Percentiles rank a stretch among this genome's conserved stretches.
These are phyloP conservation scores for Probaryconus sp. DNA, from an alignment of 1,140 invertebrate genomes.

Conservation along the genomic window DNA sequence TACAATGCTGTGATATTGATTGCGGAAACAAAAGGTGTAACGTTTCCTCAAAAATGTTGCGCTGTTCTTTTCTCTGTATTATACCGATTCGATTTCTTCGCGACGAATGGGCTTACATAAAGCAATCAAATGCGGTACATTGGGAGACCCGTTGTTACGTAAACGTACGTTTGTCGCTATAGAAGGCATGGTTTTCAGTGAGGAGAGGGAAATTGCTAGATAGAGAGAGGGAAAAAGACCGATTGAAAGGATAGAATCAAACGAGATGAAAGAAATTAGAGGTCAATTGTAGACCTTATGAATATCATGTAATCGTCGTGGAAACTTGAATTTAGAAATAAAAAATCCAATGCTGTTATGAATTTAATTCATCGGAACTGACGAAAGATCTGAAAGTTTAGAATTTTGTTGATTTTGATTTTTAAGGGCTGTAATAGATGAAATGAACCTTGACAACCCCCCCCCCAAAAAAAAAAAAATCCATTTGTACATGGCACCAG, in stretches of 20 bases:
- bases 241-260: no score
- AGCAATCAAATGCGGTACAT: conserved; percentile 39
- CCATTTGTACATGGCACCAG: no score
- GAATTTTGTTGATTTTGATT: no score
- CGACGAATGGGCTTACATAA: conserved; percentile 25
- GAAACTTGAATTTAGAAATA: no score
- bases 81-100: conserved; percentile 20
- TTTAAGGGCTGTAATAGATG: no score
- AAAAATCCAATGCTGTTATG: no score
- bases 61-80: conserved; percentile 11
- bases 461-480: no score
- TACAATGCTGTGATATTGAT: conserved; percentile 22
- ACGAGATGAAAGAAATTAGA: conserved; percentile 30
- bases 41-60: conserved; percentile 22
- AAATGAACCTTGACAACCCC: no score
- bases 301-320: background rate
- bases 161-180: conserved; percentile 37
- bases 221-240: no score
- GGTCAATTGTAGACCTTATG: conserved; percentile 33
- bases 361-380: no score
- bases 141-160: conserved; percentile 27
- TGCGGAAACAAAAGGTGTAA: conserved; percentile 34
- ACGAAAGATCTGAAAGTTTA: no score
- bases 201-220: no score
- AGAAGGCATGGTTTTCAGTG: background rate